Conservation (phyloP, 2,888 invertebrate genomes). For the Meta bourneti region DNA sequence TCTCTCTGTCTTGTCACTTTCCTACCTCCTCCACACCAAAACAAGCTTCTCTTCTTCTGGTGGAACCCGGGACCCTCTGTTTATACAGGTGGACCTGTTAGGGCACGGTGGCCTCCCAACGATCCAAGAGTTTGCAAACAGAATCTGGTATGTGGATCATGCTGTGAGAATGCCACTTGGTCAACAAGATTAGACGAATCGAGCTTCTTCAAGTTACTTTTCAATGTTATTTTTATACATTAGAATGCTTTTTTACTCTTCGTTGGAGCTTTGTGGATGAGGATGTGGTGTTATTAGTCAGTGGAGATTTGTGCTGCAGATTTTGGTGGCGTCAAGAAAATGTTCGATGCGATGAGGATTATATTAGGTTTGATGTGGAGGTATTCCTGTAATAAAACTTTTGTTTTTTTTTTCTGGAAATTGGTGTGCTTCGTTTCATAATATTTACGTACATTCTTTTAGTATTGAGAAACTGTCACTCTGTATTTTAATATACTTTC, state of each 20-base stretch:
- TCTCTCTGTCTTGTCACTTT: not conserved
- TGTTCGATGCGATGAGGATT: too few relatives aligned
- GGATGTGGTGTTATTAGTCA: not conserved
- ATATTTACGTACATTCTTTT: too few relatives aligned
- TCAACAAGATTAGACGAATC: conserved; percentile 71
- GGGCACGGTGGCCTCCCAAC: conserved; percentile 17
- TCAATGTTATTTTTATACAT: conserved; percentile 65
- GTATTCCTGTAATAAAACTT: too few relatives aligned
- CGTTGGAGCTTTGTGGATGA: not conserved
- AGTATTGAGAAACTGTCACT: too few relatives aligned
- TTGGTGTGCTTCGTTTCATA: too few relatives aligned
- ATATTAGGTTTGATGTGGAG: too few relatives aligned
- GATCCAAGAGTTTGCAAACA: conserved; percentile 55
- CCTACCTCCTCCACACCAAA: conserved; percentile 28
- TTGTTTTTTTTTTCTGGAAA: too few relatives aligned
- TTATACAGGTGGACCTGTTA: conserved; percentile 53
- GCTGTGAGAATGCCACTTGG: conserved; percentile 71
- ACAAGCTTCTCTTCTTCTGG: conserved; percentile 25
- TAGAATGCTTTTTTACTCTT: conserved; percentile 26
- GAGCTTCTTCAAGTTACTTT: conserved; percentile 58
- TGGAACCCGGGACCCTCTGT: conserved; percentile 15
- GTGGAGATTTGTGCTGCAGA: not conserved
- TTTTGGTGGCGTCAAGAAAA: not conserved
- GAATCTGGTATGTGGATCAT: conserved; percentile 62
- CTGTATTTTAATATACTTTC: too few relatives aligned